Evolutionary conservation across 2,113 vertebrate genomes (phyloP).

Genomic region (Paraplagusia blochii): DNA sequence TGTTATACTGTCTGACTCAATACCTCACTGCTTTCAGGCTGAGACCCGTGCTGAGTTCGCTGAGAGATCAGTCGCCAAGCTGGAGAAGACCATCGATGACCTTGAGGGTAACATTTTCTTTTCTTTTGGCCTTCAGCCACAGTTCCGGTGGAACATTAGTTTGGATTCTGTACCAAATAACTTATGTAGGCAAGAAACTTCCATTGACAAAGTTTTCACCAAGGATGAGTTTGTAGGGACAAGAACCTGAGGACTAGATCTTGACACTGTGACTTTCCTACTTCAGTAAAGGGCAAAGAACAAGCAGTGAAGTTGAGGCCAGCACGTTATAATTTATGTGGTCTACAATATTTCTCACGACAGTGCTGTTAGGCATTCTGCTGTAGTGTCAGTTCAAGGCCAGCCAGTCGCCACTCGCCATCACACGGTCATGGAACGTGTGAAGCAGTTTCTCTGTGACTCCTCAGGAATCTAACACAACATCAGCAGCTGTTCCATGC

Average conservation of each 20-base stretch:
- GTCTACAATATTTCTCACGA: constrained; percentile 30
- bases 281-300: background rate
- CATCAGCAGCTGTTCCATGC: constrained; percentile 41
- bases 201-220: too few relatives aligned
- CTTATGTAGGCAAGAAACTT: background rate
- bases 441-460: constrained; percentile 57
- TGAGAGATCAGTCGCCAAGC: constrained; percentile 97
- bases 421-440: constrained; percentile 39
- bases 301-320: background rate
- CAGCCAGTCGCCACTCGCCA: constrained; percentile 10
- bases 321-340: constrained; percentile 26
- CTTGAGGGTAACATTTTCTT: constrained; percentile 85
- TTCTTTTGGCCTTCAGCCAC: background rate
- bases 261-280: constrained; percentile 13
- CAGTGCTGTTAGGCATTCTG: constrained; percentile 30
- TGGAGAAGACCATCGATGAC: constrained; percentile 99
- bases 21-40: constrained; percentile 79
- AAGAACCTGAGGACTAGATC: constrained; percentile 15
- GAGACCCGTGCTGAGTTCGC: constrained; percentile 98
- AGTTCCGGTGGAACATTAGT: background rate
- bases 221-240: background rate
- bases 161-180: background rate
- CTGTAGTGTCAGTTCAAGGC: constrained; percentile 33
- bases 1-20: too few relatives aligned
- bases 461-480: constrained; percentile 64